phyloP scores from a whole-genome alignment of 37 sponge, comb jelly and placozoan species.

The Beroe forskalii region DNA sequence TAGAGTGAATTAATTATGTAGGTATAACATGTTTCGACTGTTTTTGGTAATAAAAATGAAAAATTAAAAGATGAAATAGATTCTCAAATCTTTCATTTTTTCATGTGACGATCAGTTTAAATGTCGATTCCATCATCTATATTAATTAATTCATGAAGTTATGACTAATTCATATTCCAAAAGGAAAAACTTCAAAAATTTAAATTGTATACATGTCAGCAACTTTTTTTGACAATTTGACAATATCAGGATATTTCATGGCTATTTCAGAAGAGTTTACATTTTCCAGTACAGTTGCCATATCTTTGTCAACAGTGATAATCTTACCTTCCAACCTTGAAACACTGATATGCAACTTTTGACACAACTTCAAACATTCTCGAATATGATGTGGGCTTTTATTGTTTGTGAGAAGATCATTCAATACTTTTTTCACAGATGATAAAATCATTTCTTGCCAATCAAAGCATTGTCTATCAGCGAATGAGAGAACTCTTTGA shows the following conservation, averaged over 20 bases:
- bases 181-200: no score
- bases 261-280: not conserved
- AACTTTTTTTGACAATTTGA: not conserved
- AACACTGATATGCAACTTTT: not conserved
- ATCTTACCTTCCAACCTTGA: not conserved
- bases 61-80: no score
- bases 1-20: no score
- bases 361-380: slow-evolving; percentile 40
- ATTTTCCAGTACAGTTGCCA: not conserved
- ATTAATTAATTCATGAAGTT: no score
- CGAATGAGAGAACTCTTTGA: slow-evolving; percentile 41
- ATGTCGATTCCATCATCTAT: no score
- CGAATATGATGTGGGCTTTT: slow-evolving; percentile 57
- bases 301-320: not conserved
- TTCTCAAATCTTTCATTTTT: no score
- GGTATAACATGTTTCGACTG: no score
- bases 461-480: not conserved
- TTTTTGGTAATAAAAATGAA: no score
- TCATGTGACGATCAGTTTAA: no score
- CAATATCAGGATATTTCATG: not conserved
- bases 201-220: no score
- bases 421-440: not conserved
- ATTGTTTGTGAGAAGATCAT: not conserved
- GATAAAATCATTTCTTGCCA: not conserved
- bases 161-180: no score